Evolutionary conservation across 2,113 vertebrate species (phyloP).

Genomic region (Hipposideros armiger): DNA sequence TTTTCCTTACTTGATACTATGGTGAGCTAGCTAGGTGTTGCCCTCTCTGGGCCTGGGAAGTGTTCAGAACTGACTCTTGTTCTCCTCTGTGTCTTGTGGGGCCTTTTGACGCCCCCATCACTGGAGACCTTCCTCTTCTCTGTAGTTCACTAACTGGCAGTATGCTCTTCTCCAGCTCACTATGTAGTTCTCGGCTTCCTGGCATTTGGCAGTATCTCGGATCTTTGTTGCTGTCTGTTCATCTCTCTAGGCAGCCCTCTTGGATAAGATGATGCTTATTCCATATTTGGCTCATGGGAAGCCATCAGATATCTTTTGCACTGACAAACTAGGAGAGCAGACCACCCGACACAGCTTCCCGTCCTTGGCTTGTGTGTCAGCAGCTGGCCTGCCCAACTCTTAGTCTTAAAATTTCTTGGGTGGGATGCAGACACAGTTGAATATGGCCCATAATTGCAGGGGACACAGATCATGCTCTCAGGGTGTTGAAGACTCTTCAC

Average conservation of each 20-base stretch:
- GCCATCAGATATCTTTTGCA: background rate
- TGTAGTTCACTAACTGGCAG: background rate
- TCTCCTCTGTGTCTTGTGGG: background rate
- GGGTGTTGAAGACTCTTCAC: background rate
- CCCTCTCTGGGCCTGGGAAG: background rate
- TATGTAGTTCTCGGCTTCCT: background rate
- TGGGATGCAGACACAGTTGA: background rate
- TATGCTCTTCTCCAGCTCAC: background rate
- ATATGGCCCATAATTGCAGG: background rate
- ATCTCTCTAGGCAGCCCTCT: background rate
- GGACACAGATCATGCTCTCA: background rate
- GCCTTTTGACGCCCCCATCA: background rate
- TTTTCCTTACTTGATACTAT: background rate
- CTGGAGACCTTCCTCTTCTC: too few relatives aligned
- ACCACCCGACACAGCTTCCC: background rate
- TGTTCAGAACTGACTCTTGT: background rate
- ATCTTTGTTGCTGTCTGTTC: background rate
- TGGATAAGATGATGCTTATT: background rate
- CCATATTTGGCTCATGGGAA: background rate
- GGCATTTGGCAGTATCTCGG: background rate
- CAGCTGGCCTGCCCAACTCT: background rate
- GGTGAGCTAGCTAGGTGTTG: background rate
- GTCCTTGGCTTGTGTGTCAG: background rate
- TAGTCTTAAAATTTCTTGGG: conserved; percentile 10
- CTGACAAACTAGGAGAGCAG: background rate